Conservation (phyloP, 1,140 invertebrate genomes). For the Sminthurides bifidus region DNA sequence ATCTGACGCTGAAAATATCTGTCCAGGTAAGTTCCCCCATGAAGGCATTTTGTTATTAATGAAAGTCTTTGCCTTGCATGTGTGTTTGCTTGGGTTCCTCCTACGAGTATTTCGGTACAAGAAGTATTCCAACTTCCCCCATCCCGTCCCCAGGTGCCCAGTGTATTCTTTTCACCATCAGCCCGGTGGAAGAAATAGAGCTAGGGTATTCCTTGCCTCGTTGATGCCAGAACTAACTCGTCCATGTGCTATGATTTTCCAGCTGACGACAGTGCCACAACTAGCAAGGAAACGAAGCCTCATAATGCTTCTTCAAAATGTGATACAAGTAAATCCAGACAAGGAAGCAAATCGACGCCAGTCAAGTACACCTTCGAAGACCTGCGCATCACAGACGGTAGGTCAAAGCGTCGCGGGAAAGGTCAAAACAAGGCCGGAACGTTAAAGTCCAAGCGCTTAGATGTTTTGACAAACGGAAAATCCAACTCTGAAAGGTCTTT, state of each 20-base stretch:
- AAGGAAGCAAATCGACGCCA: conserved; percentile 45
- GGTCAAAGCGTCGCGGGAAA: conserved; percentile 52
- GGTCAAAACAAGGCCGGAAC: not conserved
- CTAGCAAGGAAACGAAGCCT: no score
- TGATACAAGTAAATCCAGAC: conserved; percentile 23
- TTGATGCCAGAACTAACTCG: not conserved
- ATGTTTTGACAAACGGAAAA: no score
- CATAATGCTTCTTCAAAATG: no score
- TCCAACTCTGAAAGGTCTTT: no score
- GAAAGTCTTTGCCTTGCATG: not conserved
- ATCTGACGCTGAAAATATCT: conserved; percentile 42
- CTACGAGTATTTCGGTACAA: not conserved
- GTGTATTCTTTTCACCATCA: no score
- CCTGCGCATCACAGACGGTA: conserved; percentile 82
- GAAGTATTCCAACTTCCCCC: no score
- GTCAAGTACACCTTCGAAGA: conserved; percentile 88
- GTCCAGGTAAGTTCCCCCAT: conserved; percentile 25
- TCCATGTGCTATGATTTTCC: not conserved
- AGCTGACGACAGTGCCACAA: conserved; percentile 14
- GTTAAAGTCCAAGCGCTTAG: no score
- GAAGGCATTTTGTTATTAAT: not conserved
- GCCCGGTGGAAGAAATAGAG: not conserved
- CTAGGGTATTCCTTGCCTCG: not conserved
- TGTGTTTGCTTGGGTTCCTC: not conserved
- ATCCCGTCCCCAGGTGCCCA: no score